Evolutionary conservation across 2,113 vertebrate genomes (phyloP).

Genomic region (Microtus oregoni): DNA sequence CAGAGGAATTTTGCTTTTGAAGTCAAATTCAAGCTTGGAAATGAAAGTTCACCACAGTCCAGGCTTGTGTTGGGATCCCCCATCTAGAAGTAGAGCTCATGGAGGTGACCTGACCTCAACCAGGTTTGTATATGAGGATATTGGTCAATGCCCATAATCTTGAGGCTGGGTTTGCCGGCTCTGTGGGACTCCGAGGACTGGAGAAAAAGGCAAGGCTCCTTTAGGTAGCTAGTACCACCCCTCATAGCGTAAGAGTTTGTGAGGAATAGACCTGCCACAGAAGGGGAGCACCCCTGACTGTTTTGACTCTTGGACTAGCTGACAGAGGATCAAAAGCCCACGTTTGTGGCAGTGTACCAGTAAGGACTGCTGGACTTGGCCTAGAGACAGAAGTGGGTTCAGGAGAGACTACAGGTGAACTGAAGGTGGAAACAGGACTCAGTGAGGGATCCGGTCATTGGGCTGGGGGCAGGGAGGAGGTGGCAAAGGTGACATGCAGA

Average conservation of each 20-base stretch:
- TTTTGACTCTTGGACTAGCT: neutral
- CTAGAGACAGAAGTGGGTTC: neutral
- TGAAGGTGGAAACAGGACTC: neutral
- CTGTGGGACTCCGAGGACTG: neutral
- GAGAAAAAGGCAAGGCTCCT: neutral
- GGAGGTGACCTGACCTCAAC: neutral
- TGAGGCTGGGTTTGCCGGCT: neutral
- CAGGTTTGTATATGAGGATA: neutral
- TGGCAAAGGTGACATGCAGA: neutral
- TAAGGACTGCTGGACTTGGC: neutral
- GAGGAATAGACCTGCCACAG: neutral
- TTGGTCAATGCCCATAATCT: neutral
- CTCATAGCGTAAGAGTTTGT: neutral
- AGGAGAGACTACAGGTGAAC: neutral
- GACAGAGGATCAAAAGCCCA: neutral
- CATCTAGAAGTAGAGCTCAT: neutral
- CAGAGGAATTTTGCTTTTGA: neutral
- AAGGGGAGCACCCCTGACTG: neutral
- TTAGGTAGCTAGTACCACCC: neutral
- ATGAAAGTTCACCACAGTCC: neutral
- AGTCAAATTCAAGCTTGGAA: neutral
- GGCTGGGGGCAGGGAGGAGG: neutral
- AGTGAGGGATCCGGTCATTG: neutral
- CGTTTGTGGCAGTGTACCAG: neutral
- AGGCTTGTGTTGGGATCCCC: neutral